Evolutionary conservation across 1,140 invertebrate species (phyloP).

Genomic region (Pseudomyrmex dendroicus): DNA sequence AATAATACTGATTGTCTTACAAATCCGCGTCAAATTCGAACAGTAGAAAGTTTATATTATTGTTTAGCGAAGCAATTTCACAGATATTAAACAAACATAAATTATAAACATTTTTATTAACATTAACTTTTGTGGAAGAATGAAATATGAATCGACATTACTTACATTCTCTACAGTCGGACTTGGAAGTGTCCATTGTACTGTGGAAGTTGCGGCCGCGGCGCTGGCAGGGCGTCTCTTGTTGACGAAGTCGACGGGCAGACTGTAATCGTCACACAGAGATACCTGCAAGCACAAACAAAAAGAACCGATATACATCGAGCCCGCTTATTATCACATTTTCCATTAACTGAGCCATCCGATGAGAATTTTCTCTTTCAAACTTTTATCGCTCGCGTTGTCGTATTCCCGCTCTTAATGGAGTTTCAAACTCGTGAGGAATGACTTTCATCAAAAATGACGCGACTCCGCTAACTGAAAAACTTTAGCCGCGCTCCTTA

Average conservation of each 20-base stretch:
- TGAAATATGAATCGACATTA: constrained; percentile 10
- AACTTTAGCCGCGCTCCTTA: constrained; percentile 35
- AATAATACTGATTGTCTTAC: too few species aligned
- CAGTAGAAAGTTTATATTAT: neutral
- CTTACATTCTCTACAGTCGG: constrained; percentile 88
- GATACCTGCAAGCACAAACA: constrained; percentile 88
- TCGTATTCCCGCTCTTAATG: constrained; percentile 16
- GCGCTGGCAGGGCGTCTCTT: constrained; percentile 88
- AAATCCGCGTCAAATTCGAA: too few species aligned
- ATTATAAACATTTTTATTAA: too few species aligned
- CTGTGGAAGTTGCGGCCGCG: constrained; percentile 85
- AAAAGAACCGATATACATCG: constrained; percentile 32
- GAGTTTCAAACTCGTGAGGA: constrained; percentile 41
- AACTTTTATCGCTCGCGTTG: constrained; percentile 36
- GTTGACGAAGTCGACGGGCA: constrained; percentile 91
- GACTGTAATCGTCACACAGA: constrained; percentile 92
- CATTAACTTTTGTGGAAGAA: too few species aligned
- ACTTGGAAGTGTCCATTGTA: constrained; percentile 86
- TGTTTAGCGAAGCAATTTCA: too few species aligned
- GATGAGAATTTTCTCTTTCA: constrained; percentile 27
- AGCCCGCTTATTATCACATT: constrained; percentile 37
- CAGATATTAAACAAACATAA: too few species aligned
- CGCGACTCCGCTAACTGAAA: constrained; percentile 50
- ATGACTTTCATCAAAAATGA: constrained; percentile 48
- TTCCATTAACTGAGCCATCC: constrained; percentile 17